Base-by-base conservation (phyloP, 2,888 invertebrate species). In the Scelioninae gen. 2 region DNA sequence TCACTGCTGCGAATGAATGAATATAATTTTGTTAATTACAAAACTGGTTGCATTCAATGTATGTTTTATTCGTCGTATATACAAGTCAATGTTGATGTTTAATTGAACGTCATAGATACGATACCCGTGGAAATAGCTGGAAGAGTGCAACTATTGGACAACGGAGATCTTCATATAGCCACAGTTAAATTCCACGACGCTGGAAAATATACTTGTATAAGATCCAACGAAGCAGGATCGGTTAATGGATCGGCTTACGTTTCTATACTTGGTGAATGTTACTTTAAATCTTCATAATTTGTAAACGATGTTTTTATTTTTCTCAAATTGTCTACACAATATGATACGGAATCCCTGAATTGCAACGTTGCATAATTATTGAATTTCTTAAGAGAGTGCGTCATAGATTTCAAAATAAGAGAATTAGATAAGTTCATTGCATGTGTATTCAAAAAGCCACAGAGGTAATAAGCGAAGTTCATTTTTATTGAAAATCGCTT, bases 141-240 rank as follows among this genome's bases (percentile, higher is more conserved):
- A 76, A 90, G 96, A 80, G 89, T 96, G 74, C 96, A 96, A 88
- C 90, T 94, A 58, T 88, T 96, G 77, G 95, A 96, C 75, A 92
- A 92, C 79, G 96, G 96, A 33, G 95, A 95, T 88, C 90, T 98
- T 79, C 88, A 96, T 78, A 94, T 98, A 76, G 93, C 96, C 4
- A 93, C 94, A 70, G 93, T 96, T 1, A 91, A 93, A 73, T 90
- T 93, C 76, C 88, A 90, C 19, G 97, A 98, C 86, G 93, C 92
- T 72, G 98, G 97, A 19, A 91, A 93, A 84, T 98, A 97, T 86
- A 93, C 93, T 7, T 98, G 97, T 86, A 88, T 93, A 46, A 91
- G 97, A 73, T 90, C 93, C 53, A 98, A 98, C 85, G 95, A 94
- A 86, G 96, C 96, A 57, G 98, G 97, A 39, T 91, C 91, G 76